Conservation (phyloP, 2,888 invertebrate genomes). For the Tuta absoluta region DNA sequence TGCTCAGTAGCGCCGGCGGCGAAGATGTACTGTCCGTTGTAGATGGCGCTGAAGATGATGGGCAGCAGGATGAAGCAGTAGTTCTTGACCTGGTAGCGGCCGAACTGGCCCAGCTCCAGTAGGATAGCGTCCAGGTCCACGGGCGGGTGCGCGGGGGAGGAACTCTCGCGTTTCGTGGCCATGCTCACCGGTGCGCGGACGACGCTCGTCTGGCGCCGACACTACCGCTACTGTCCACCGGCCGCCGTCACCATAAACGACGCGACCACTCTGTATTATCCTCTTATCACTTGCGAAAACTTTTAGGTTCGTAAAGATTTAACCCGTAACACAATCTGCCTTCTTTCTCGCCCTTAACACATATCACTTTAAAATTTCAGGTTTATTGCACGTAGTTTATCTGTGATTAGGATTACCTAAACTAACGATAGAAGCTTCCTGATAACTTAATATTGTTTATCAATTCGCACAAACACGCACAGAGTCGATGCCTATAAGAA, state of each 20-base stretch:
- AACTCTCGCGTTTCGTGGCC: constrained; percentile 20
- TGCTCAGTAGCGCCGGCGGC: constrained; percentile 68
- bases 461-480: too few relatives aligned
- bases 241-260: background rate
- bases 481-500: too few relatives aligned
- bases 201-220: background rate
- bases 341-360: background rate
- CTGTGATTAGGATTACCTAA: too few relatives aligned
- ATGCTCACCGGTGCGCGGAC: background rate
- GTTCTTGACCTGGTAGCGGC: constrained; percentile 66
- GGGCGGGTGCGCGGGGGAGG: constrained; percentile 33
- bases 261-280: background rate
- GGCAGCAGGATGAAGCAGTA: constrained; percentile 69
- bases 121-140: constrained; percentile 64
- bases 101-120: constrained; percentile 66
- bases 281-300: constrained; percentile 6
- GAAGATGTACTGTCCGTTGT: constrained; percentile 77
- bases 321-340: background rate
- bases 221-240: background rate
- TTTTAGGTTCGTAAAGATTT: too few relatives aligned
- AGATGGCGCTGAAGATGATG: constrained; percentile 70
- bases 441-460: too few relatives aligned
- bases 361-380: too few relatives aligned
- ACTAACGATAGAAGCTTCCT: too few relatives aligned
- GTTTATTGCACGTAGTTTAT: too few relatives aligned